phyloP scores from a whole-genome alignment of 2,797 vertebrate species.

The Gymnothorax reevesii region DNA sequence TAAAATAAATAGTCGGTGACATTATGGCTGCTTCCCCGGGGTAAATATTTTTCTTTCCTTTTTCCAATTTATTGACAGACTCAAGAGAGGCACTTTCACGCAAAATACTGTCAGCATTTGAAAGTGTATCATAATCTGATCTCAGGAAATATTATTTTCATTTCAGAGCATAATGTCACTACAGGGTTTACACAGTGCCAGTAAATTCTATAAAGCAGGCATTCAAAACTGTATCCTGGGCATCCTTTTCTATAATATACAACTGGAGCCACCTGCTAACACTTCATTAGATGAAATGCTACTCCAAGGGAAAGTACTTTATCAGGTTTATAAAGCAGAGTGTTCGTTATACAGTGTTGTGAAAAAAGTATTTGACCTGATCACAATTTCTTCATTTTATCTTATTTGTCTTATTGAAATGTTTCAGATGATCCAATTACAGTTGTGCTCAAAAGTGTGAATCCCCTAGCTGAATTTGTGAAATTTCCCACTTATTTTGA shows the following conservation, averaged over 20 bases:
- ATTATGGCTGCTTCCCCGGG: conserved; percentile 61
- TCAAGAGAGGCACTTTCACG: conserved; percentile 48
- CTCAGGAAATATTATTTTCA: conserved; percentile 69
- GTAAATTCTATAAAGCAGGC: conserved; percentile 19
- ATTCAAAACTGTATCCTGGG: conserved; percentile 74
- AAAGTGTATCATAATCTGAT: conserved; percentile 72
- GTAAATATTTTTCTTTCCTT: conserved; percentile 46
- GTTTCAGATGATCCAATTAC: too few species aligned
- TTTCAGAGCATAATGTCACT: conserved; percentile 67
- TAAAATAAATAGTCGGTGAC: conserved; percentile 57
- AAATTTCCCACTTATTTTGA: too few species aligned
- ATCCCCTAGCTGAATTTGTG: too few species aligned
- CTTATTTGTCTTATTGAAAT: too few species aligned
- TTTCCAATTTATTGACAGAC: conserved; percentile 42
- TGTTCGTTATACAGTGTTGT: neutral
- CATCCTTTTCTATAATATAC: conserved; percentile 66
- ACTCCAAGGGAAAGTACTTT: conserved; percentile 37
- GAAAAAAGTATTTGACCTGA: too few species aligned
- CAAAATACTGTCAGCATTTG: conserved; percentile 64
- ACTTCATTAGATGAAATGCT: conserved; percentile 59
- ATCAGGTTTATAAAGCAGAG: neutral
- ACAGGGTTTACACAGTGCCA: conserved; percentile 67
- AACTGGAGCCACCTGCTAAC: conserved; percentile 61
- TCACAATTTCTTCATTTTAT: too few species aligned
- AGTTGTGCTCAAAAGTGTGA: too few species aligned